A percentile compares a stretch with the other conserved stretches of the same genome.
Conservation (phyloP, 2,113 vertebrate genomes). For the Lathamus discolor region DNA sequence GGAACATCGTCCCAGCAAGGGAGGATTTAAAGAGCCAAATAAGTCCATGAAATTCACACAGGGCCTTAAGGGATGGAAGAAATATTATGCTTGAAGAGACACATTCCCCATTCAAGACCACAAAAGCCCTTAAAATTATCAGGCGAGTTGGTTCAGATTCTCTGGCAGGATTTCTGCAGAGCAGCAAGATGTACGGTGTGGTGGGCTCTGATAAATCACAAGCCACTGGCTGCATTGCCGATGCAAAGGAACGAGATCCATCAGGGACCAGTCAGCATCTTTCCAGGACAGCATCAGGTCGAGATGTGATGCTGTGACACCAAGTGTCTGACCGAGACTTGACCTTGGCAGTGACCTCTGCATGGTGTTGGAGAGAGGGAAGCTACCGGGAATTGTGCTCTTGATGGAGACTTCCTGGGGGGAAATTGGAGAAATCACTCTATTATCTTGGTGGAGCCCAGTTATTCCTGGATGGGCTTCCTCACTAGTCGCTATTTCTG, state of each 20-base stretch:
- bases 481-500: background rate
- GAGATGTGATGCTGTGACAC: background rate
- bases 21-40: slow-evolving; percentile 13
- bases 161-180: background rate
- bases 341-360: background rate
- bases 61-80: background rate
- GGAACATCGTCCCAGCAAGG: background rate
- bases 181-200: background rate
- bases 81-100: background rate
- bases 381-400: background rate
- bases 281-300: background rate
- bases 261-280: background rate
- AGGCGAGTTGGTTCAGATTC: background rate
- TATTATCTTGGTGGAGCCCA: background rate
- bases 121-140: slow-evolving; percentile 5
- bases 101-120: background rate
- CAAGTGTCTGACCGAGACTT: background rate
- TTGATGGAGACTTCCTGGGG: background rate
- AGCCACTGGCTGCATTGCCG: background rate
- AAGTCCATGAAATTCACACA: slow-evolving; percentile 17
- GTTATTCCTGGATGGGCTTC: background rate
- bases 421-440: background rate
- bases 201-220: background rate
- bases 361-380: background rate
- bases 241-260: background rate